phyloP scores from a whole-genome alignment of 1,140 invertebrate genomes.

The Phthorimaea operculella region DNA sequence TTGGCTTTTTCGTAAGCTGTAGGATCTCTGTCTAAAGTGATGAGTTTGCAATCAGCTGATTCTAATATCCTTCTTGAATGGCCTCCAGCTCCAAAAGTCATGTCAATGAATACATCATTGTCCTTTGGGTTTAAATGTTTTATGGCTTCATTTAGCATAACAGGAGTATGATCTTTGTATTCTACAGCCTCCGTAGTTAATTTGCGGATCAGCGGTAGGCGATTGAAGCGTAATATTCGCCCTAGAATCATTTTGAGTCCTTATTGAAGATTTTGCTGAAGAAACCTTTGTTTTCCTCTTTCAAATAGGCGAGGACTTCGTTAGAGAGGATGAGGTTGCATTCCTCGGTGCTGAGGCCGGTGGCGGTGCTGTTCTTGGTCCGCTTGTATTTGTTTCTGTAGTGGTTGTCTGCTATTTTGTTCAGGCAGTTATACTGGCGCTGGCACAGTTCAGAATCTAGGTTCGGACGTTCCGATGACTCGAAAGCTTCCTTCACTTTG shows the following conservation, averaged over 20 bases:
- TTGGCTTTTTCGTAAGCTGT: constrained; percentile 76
- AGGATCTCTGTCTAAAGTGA: constrained; percentile 92
- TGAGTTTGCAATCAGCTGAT: constrained; percentile 73
- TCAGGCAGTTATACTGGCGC: constrained; percentile 74
- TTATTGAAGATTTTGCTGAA: constrained; percentile 64
- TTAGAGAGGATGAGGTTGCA: constrained; percentile 77
- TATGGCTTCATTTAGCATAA: constrained; percentile 78
- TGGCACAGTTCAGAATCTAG: constrained; percentile 72
- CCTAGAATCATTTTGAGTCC: constrained; percentile 42
- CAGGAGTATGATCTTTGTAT: constrained; percentile 72
- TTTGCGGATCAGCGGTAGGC: constrained; percentile 15
- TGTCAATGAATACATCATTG: constrained; percentile 78
- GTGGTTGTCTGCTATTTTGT: constrained; percentile 76
- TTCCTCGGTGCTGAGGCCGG: constrained; percentile 75
- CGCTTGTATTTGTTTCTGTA: constrained; percentile 75
- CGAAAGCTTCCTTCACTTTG: constrained; percentile 74
- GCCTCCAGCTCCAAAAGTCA: constrained; percentile 96
- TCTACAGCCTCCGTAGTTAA: constrained; percentile 26
- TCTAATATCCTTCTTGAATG: constrained; percentile 77
- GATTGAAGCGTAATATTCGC: constrained; percentile 16
- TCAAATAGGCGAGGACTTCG: constrained; percentile 74
- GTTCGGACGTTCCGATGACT: constrained; percentile 67
- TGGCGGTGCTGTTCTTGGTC: constrained; percentile 70
- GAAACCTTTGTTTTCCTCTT: constrained; percentile 69
- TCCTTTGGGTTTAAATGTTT: constrained; percentile 73